These are phyloP conservation scores for Macrotis lagotis DNA, from an alignment of 2,113 vertebrate genomes.

Conservation along the genomic window DNA sequence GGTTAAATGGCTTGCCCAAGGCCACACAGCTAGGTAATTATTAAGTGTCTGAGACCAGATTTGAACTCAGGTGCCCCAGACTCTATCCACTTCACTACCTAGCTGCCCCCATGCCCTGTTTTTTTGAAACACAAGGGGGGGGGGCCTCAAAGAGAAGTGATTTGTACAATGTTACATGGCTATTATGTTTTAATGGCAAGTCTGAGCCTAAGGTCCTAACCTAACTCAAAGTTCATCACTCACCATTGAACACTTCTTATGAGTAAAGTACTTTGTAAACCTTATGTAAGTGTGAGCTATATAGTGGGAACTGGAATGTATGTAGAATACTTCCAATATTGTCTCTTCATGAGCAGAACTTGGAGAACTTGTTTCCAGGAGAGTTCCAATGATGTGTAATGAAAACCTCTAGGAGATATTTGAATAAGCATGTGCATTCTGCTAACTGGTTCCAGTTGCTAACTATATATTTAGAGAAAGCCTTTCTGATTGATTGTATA, in stretches of 20 bases:
- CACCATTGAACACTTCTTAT: not conserved
- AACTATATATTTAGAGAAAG: not conserved
- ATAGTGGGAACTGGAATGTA: not conserved
- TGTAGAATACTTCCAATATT: not conserved
- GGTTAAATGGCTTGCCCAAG: no score
- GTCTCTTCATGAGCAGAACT: not conserved
- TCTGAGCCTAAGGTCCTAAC: not conserved
- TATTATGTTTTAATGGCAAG: not conserved
- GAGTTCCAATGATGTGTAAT: not conserved
- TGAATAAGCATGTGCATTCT: not conserved
- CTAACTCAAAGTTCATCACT: not conserved
- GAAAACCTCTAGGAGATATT: not conserved
- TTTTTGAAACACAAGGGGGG: not conserved
- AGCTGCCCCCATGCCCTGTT: no score
- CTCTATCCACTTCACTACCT: no score
- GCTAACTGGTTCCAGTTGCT: not conserved
- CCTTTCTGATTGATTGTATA: not conserved
- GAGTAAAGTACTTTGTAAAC: not conserved
- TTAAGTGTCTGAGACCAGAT: no score
- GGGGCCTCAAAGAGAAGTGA: not conserved
- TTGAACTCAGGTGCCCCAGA: no score
- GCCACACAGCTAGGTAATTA: no score
- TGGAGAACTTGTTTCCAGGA: not conserved
- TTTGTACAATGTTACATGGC: not conserved
- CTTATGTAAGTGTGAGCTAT: not conserved